Evolutionary conservation across 2,888 invertebrate genomes (phyloP).

Genomic region (Spisula solida): DNA sequence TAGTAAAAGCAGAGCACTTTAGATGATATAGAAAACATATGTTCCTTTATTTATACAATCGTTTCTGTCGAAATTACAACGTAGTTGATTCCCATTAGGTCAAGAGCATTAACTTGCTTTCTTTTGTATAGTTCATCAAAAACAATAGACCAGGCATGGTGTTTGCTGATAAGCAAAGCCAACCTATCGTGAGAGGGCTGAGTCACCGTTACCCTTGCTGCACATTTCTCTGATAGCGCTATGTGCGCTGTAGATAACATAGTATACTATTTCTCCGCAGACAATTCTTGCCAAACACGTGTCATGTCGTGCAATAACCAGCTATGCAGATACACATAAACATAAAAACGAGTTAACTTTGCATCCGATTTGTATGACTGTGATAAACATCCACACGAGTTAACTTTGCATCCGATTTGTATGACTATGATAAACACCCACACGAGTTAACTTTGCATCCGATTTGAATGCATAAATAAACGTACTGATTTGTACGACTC

Average conservation of each 20-base stretch:
- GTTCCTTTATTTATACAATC: neutral
- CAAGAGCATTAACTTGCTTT: neutral
- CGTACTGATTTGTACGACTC: too few relatives aligned
- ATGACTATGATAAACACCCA: too few relatives aligned
- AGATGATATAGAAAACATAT: neutral
- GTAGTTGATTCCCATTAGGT: neutral
- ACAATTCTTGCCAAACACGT: neutral
- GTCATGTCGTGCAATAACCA: neutral
- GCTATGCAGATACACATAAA: neutral
- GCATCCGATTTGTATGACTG: too few relatives aligned
- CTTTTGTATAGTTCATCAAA: neutral
- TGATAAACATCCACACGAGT: neutral
- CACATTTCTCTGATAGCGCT: neutral
- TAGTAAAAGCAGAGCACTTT: too few relatives aligned
- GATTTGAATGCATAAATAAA: too few relatives aligned
- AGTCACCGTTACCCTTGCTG: neutral
- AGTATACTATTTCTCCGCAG: neutral
- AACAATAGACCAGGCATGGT: neutral
- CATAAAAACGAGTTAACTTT: neutral
- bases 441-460: neutral
- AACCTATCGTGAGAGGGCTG: neutral
- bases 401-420: neutral
- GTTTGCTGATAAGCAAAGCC: neutral
- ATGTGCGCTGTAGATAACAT: neutral
- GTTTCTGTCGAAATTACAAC: neutral